These are phyloP conservation scores for Propithecus deckenii DNA, from an alignment of 2,797 vertebrate genomes.

Conservation along the genomic window DNA sequence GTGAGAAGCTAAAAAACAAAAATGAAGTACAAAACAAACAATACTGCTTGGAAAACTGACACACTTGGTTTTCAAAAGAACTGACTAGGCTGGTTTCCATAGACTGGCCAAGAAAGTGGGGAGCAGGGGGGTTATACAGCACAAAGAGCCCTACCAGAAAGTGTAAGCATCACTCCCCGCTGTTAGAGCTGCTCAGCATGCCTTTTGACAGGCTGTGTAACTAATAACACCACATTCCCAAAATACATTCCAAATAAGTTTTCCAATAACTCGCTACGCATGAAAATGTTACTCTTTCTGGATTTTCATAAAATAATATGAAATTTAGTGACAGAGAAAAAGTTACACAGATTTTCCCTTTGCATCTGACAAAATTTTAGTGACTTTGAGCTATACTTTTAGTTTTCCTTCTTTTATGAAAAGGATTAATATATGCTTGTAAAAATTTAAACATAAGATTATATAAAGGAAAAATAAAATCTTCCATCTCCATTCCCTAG, in stretches of 20 bases:
- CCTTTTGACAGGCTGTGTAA: neutral
- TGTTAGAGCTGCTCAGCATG: too few species aligned
- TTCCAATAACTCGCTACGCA: neutral
- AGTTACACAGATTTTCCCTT: conserved; percentile 2
- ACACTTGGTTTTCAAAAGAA: neutral
- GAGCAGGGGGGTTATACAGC: neutral
- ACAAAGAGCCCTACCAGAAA: neutral
- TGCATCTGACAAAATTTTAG: neutral
- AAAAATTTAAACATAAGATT: conserved; percentile 12
- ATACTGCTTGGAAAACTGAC: neutral
- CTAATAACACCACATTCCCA: neutral
- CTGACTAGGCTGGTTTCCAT: neutral
- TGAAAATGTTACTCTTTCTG: neutral
- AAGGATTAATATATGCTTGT: neutral
- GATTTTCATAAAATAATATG: conserved; percentile 6
- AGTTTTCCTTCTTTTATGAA: neutral
- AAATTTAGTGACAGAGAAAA: conserved; percentile 14
- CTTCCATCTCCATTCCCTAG: neutral
- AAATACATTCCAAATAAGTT: neutral
- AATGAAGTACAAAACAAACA: neutral
- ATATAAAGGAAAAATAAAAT: neutral
- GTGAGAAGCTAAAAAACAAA: neutral
- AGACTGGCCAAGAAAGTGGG: neutral
- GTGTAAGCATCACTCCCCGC: too few species aligned
- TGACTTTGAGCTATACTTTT: neutral